phyloP scores from a whole-genome alignment of 2,888 invertebrate genomes.

The Dryobotodes eremita region DNA sequence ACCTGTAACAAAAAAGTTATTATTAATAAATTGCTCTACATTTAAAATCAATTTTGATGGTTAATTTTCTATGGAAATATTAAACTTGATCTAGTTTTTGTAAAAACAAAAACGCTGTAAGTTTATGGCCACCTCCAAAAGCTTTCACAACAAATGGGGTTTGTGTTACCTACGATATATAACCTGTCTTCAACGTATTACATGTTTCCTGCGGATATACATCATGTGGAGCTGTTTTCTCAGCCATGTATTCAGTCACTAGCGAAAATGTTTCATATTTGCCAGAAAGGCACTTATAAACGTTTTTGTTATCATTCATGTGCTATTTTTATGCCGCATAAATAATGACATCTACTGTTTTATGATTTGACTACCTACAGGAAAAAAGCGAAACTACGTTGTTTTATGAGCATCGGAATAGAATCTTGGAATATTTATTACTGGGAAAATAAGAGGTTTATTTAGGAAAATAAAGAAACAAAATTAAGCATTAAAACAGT shows the following conservation, averaged over 20 bases:
- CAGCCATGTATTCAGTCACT: slow-evolving; percentile 78
- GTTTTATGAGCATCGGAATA: slow-evolving; percentile 18
- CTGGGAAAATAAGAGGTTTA: neutral
- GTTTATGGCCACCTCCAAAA: slow-evolving; percentile 76
- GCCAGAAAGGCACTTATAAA: slow-evolving; percentile 64
- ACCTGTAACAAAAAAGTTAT: slow-evolving; percentile 60
- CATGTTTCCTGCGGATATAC: slow-evolving; percentile 82
- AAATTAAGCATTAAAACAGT: neutral
- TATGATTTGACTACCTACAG: neutral
- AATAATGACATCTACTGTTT: slow-evolving; percentile 18
- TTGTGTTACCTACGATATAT: slow-evolving; percentile 80
- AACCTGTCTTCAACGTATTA: slow-evolving; percentile 80
- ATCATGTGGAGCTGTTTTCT: slow-evolving; percentile 81
- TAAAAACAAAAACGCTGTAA: slow-evolving; percentile 70
- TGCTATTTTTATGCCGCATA: slow-evolving; percentile 23
- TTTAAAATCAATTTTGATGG: neutral
- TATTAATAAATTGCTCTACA: slow-evolving; percentile 18
- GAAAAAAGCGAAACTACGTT: slow-evolving; percentile 4
- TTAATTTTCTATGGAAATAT: too few relatives aligned
- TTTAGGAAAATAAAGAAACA: neutral
- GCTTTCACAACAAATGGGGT: slow-evolving; percentile 78
- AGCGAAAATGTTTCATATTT: slow-evolving; percentile 78
- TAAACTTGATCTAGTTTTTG: too few relatives aligned
- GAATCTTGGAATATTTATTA: slow-evolving; percentile 22
- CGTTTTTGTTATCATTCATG: slow-evolving; percentile 45